These are phyloP conservation scores for Engraulis encrasicolus DNA, from an alignment of 2,113 vertebrate species.

Conservation along the genomic window DNA sequence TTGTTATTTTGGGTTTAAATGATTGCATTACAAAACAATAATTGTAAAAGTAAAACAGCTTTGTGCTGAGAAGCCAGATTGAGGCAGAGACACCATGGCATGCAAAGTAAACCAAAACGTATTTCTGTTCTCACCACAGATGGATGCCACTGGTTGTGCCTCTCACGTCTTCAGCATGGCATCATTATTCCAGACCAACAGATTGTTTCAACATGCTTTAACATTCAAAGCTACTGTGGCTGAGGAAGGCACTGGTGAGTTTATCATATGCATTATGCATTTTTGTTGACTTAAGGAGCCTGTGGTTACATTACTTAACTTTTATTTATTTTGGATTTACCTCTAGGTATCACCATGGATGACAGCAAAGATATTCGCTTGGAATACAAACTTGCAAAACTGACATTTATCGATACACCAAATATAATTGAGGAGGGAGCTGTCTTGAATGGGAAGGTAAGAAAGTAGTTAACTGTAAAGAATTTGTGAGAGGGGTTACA, in stretches of 20 bases:
- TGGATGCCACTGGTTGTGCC: neutral
- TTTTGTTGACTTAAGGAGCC: neutral
- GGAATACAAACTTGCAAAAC: conserved; percentile 52
- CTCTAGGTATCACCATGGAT: neutral
- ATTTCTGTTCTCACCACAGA: neutral
- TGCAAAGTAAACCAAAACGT: neutral
- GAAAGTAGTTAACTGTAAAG: neutral
- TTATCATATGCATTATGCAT: neutral
- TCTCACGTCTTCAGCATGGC: neutral
- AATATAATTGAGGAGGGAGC: conserved; percentile 55
- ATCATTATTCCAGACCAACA: neutral
- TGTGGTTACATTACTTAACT: neutral
- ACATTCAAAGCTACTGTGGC: neutral
- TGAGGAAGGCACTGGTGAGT: conserved; percentile 4
- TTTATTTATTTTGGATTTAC: neutral
- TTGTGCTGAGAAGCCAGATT: no score
- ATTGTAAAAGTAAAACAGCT: no score
- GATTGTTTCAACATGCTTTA: neutral
- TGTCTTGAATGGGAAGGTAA: conserved; percentile 64
- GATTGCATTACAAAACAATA: no score
- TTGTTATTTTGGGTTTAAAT: no score
- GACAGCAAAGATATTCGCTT: neutral
- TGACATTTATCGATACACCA: conserved; percentile 62
- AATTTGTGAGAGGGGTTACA: no score
- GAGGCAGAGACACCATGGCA: no score